phyloP scores from a whole-genome alignment of 2,888 invertebrate species.

The Aspidiotus destructor region DNA sequence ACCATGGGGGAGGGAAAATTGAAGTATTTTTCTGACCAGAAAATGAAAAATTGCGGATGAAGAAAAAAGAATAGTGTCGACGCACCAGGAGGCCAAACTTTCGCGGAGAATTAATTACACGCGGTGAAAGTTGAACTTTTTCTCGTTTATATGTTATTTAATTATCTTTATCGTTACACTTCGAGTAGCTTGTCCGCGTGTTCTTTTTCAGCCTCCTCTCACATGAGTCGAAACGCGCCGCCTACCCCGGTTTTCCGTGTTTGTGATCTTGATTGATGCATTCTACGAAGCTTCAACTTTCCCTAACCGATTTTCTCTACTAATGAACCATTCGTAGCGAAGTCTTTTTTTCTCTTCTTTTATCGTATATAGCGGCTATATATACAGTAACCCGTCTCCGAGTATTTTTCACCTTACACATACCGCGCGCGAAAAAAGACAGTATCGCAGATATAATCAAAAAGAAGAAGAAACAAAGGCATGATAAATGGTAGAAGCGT shows the following conservation, averaged over 20 bases:
- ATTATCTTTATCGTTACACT: slow-evolving; percentile 16
- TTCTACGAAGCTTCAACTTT: slow-evolving; percentile 1
- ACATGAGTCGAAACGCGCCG: not conserved
- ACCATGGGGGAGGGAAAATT: too few species aligned
- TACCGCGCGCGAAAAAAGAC: too few species aligned
- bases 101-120: slow-evolving; percentile 7
- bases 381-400: not conserved
- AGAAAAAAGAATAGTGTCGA: not conserved
- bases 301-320: not conserved
- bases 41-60: not conserved
- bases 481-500: not conserved
- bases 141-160: slow-evolving; percentile 15
- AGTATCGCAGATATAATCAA: not conserved
- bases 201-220: not conserved
- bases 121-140: slow-evolving; percentile 10
- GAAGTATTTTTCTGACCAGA: too few species aligned
- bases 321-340: slow-evolving; percentile 7
- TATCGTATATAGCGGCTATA: not conserved
- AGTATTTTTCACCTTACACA: not conserved
- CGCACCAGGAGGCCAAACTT: not conserved
- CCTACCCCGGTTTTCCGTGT: not conserved
- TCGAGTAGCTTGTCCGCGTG: slow-evolving; percentile 4
- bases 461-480: slow-evolving; percentile 4
- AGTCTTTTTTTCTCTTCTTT: slow-evolving; percentile 4
- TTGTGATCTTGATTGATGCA: slow-evolving; percentile 15